phyloP scores from a whole-genome alignment of 2,888 invertebrate genomes.

The Pachymerium ferrugineum region DNA sequence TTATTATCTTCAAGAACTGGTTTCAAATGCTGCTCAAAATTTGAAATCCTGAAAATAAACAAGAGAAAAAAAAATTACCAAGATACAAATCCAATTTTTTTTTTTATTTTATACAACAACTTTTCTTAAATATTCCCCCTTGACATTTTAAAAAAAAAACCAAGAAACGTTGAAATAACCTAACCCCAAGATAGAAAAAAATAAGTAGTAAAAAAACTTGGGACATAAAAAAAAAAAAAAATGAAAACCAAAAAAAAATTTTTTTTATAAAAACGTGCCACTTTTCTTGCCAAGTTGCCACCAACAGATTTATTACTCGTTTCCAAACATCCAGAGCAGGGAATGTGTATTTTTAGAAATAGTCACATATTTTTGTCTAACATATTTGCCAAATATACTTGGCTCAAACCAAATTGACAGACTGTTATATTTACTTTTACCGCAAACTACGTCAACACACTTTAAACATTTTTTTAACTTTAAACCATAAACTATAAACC shows the following conservation, averaged over 20 bases:
- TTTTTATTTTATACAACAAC: too few species aligned
- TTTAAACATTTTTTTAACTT: too few species aligned
- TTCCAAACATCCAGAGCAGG: neutral
- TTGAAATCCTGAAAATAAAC: slow-evolving; percentile 38
- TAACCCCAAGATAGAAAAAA: too few species aligned
- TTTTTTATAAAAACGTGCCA: too few species aligned
- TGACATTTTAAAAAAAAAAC: too few species aligned
- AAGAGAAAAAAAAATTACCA: slow-evolving; percentile 7
- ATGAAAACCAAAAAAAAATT: too few species aligned
- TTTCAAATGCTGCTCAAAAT: slow-evolving; percentile 39
- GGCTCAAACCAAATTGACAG: too few species aligned
- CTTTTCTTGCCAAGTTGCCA: slow-evolving; percentile 26
- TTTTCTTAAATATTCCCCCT: too few species aligned
- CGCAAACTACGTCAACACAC: too few species aligned
- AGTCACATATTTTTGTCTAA: neutral
- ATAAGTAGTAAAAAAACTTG: neutral
- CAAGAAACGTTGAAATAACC: too few species aligned
- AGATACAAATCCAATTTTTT: too few species aligned
- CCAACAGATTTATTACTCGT: neutral
- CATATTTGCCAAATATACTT: slow-evolving; percentile 8
- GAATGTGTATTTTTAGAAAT: neutral
- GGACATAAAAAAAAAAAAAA: slow-evolving; percentile 12
- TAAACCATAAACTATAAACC: neutral
- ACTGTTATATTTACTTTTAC: too few species aligned
- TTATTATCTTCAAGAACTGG: slow-evolving; percentile 37